A percentile compares a stretch with the other conserved stretches of the same genome.
Evolutionary conservation across 1,140 invertebrate species (phyloP).

Genomic region (Papilio machaon): DNA sequence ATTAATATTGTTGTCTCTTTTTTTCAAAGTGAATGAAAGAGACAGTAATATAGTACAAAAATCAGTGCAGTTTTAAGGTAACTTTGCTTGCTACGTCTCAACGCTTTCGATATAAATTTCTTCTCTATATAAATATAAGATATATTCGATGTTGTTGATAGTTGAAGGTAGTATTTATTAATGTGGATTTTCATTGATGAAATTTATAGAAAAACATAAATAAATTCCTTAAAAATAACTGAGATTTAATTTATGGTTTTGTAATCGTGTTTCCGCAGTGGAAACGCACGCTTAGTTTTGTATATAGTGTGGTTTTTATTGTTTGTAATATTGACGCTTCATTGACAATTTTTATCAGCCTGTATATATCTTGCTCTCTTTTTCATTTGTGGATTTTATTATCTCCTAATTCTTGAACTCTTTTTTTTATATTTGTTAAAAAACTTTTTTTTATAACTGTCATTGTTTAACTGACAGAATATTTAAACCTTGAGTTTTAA

Average conservation of each 20-base stretch:
- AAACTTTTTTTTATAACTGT: background rate
- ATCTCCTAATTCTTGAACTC: background rate
- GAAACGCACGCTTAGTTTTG: slow-evolving; percentile 2
- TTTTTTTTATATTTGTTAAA: background rate
- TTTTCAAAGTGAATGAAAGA: no score
- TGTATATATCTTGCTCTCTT: slow-evolving; percentile 4
- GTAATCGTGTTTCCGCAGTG: background rate
- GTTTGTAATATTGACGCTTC: slow-evolving; percentile 28
- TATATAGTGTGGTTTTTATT: slow-evolving; percentile 30
- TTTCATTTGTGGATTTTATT: background rate
- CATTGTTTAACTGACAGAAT: no score
- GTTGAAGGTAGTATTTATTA: background rate
- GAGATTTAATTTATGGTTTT: no score
- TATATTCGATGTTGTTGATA: slow-evolving; percentile 39
- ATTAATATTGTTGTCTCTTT: background rate
- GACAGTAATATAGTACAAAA: no score
- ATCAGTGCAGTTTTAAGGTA: no score
- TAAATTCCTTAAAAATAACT: no score
- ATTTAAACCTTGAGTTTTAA: no score
- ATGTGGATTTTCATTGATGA: no score
- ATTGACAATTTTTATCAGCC: slow-evolving; percentile 30
- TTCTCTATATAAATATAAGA: slow-evolving; percentile 17
- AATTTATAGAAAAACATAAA: no score
- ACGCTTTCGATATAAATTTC: slow-evolving; percentile 19
- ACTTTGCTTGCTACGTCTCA: background rate